Base-by-base conservation (phyloP, 2,888 invertebrate species). In the Drosophila niveifrons region DNA sequence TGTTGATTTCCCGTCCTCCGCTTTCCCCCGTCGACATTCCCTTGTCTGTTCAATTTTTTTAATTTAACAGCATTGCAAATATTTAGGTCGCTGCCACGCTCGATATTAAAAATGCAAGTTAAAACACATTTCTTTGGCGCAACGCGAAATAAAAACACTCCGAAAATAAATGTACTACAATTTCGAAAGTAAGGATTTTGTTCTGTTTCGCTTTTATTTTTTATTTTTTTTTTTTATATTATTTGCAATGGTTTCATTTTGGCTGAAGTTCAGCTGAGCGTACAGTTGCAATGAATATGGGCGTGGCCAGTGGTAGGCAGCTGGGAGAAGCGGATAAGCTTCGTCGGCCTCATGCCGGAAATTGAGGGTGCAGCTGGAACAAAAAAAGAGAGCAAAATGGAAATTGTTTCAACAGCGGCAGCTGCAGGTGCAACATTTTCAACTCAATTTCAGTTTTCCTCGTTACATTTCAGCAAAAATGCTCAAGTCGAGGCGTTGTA, bases 371-470 rank as follows among this genome's bases (percentile, higher is more conserved):
- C 56, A 46, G 51, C 61, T 39, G 13, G 23, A 23, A n/a, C n/a
- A n/a, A 23, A 56, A 52, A 53, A 59, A 48, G 18, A 31, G 63
- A 44, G 61, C 48, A 59, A 57, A 61, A 61, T 47, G 31, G 65
- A 80, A 83, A 66, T 84, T 71, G 82, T 70, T 75, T 50, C 64
- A 61, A 46, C 52, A 76, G 85, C 82, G 11, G 85, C 82, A 78
- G 82, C 73, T 73, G 85, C 85, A 82, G 86, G 82, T 88, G 82
- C 80, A 82, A 85, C 58, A 76, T 55, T 75, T 67, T 64, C 78
- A 72, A 64, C 78, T 77, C 78, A 44, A 64, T 57, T 68, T 68
- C 56, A 15, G 43, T 15, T 57, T 61, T 9, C 15, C 46, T 55
- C 15, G 18, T 57, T 46, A 41, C 52, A 39, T 10, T 18, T 44